Evolutionary conservation across 2,797 vertebrate genomes (phyloP).

Genomic region (Strix occidentalis): DNA sequence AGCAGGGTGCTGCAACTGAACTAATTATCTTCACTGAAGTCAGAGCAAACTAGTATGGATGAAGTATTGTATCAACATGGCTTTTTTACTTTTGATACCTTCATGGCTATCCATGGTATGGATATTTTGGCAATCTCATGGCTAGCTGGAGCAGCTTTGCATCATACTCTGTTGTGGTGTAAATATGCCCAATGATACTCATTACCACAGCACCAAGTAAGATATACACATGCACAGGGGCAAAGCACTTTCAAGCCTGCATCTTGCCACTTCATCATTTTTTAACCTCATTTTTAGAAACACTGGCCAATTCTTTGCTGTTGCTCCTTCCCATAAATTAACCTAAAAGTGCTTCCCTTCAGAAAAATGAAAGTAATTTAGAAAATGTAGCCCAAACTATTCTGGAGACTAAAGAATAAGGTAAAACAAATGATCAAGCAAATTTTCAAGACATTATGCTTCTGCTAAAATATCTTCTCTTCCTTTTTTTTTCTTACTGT

Average conservation of each 20-base stretch:
- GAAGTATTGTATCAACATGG: not conserved
- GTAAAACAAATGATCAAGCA: not conserved
- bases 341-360: not conserved
- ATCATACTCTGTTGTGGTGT: not conserved
- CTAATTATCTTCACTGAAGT: not conserved
- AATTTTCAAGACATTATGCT: not conserved
- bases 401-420: not conserved
- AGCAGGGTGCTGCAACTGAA: constrained; percentile 8
- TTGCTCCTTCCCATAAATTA: not conserved
- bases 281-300: not conserved
- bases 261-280: not conserved
- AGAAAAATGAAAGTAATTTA: not conserved
- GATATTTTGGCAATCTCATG: not conserved
- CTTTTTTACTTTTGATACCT: not conserved
- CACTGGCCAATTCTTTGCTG: not conserved
- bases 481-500: not conserved
- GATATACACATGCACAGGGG: not conserved
- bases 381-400: not conserved
- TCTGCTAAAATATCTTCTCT: not conserved
- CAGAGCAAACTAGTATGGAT: not conserved
- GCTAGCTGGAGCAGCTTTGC: not conserved
- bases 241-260: not conserved
- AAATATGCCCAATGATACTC: not conserved
- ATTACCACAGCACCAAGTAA: not conserved
- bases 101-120: not conserved